phyloP scores from a whole-genome alignment of 2,888 invertebrate species.

The Fragum fragum region DNA sequence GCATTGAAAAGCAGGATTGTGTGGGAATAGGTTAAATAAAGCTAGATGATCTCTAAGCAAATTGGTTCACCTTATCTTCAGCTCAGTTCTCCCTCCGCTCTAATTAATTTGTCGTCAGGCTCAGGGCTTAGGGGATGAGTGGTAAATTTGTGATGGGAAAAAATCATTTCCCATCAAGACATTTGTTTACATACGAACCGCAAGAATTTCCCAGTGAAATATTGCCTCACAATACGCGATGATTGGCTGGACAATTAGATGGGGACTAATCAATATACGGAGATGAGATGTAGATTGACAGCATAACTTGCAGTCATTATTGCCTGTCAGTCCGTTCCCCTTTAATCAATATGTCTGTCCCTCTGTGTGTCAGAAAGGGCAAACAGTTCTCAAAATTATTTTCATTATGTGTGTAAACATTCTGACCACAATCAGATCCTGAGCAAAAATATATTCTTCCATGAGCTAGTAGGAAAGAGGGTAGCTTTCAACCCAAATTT shows the following conservation, averaged over 20 bases:
- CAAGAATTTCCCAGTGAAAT: constrained; percentile 71
- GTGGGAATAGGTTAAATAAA: constrained; percentile 18
- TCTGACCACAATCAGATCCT: no score
- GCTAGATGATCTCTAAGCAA: background rate
- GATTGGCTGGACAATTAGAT: constrained; percentile 69
- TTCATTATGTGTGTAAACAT: no score
- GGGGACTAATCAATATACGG: constrained; percentile 59
- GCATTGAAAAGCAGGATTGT: no score
- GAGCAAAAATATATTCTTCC: no score
- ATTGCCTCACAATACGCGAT: constrained; percentile 70
- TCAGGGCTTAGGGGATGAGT: constrained; percentile 14
- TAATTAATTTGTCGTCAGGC: constrained; percentile 31
- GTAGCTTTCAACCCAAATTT: no score
- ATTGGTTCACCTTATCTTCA: background rate
- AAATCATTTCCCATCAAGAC: constrained; percentile 62
- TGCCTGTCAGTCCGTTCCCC: constrained; percentile 52
- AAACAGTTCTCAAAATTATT: constrained; percentile 8
- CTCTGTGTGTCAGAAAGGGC: constrained; percentile 19
- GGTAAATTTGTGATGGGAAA: constrained; percentile 30
- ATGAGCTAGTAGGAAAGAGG: no score
- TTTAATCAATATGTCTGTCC: constrained; percentile 54
- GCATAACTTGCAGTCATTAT: constrained; percentile 50
- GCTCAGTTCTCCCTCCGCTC: constrained; percentile 26
- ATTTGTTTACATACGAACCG: constrained; percentile 68
- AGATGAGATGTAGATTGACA: constrained; percentile 65